phyloP scores from a whole-genome alignment of 2,113 vertebrate species.

The Tragelaphus strepsiceros region DNA sequence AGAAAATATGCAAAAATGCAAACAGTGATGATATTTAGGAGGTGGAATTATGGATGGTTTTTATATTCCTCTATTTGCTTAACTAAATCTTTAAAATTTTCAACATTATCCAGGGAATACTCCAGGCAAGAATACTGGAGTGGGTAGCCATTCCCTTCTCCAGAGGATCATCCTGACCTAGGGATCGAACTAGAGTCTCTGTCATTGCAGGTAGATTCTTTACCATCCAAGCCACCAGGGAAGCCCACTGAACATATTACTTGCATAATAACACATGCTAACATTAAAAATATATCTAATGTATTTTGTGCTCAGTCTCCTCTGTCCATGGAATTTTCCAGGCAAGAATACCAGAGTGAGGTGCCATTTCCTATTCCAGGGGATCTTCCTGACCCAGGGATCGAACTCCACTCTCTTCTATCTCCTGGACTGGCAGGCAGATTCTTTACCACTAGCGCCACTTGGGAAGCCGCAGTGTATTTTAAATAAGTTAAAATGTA shows the following conservation, averaged over 20 bases:
- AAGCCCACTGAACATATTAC: neutral
- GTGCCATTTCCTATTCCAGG: neutral
- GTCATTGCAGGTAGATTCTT: neutral
- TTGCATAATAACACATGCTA: neutral
- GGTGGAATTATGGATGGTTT: neutral
- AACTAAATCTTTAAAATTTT: neutral
- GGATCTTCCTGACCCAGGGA: neutral
- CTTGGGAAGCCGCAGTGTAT: neutral
- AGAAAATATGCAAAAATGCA: slow-evolving; percentile 4
- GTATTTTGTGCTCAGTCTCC: neutral
- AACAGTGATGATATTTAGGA: neutral
- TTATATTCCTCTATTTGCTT: neutral
- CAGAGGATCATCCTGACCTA: neutral
- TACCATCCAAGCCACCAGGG: neutral
- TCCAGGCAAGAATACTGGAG: neutral
- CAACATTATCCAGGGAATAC: neutral
- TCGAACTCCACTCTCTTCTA: neutral
- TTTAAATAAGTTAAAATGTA: neutral
- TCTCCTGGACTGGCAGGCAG: neutral
- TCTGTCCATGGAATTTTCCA: neutral
- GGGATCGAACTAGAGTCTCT: neutral
- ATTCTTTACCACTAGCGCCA: neutral
- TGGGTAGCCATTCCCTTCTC: neutral
- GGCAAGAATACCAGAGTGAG: neutral
- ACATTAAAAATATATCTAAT: neutral